Base-by-base conservation (phyloP, 2,888 invertebrate genomes). In the Lutraria lutraria region DNA sequence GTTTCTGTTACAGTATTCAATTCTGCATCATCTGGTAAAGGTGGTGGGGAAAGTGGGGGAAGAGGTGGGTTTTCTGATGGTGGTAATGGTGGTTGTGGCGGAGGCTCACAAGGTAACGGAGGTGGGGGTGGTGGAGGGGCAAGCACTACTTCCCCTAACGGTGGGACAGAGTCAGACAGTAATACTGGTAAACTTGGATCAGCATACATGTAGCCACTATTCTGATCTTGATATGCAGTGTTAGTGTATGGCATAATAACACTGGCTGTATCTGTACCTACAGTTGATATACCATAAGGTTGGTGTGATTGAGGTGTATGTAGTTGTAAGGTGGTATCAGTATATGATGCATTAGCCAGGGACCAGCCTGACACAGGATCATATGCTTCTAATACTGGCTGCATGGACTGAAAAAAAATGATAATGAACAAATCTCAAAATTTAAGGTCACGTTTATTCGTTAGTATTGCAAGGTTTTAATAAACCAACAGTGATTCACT, bases 91-190 rank as follows among this genome's bases (percentile, higher is more conserved):
- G 93, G 90, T 21, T 88, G 54, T 16, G 90, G 93, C 15, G 93
- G 94, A 0, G 90, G 89, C 16, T 90, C 90, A 53, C 80, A 82
- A 3, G 93, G 93, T n/a, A 90, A 89, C 29, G 93, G 92, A 13
- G 93, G 93, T 12, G 94, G 92, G 19, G 93, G 93, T 12, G 94
- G 94, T 6, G 89, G 92, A 43, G 89, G 92, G 3, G 90, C 88
- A 15, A 90, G 92, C 2, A 82, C 85, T 13, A 68, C 19, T 1
- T n/a, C 63, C 21, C 53, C 84, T 15, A 72, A 16, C 0, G 21
- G 43, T 31, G 29, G 68, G 29, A 86, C 63, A 12, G 43, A 76
- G 8, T 88, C 87, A 15, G 85, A 54, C 12, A 85, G 13, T 21
- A 79, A 2, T 56, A 25, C 15, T 79, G 79, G 52, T 10, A 76